Conservation (phyloP, 2,797 vertebrate genomes). For the Fundulus diaphanus region DNA sequence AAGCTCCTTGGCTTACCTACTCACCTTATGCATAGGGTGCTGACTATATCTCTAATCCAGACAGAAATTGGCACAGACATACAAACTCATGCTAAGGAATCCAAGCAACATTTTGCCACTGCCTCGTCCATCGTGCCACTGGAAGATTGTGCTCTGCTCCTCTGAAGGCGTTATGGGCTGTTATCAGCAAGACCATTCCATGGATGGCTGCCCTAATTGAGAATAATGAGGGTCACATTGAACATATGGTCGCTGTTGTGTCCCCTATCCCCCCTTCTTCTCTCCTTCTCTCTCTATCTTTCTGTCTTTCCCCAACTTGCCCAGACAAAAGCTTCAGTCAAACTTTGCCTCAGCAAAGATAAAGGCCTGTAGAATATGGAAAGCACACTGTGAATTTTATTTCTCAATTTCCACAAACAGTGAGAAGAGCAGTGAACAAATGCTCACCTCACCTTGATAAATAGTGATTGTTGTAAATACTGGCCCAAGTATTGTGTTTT, state of each 20-base stretch:
- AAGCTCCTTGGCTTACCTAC: conserved; percentile 50
- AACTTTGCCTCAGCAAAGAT: conserved; percentile 77
- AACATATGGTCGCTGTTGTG: conserved; percentile 89
- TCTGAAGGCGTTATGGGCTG: conserved; percentile 84
- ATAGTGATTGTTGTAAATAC: conserved; percentile 54
- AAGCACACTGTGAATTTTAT: conserved; percentile 72
- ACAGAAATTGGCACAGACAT: background rate
- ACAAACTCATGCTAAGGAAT: conserved; percentile 11
- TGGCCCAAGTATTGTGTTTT: conserved; percentile 74
- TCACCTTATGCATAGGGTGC: conserved; percentile 30
- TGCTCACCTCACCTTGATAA: conserved; percentile 67
- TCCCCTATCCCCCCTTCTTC: conserved; percentile 78
- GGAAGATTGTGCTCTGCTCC: conserved; percentile 74
- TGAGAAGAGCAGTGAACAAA: conserved; percentile 73
- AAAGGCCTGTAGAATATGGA: conserved; percentile 57
- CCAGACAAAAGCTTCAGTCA: conserved; percentile 79
- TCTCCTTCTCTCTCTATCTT: conserved; percentile 62
- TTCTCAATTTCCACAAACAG: conserved; percentile 61
- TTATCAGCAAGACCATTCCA: conserved; percentile 88
- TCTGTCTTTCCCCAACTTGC: conserved; percentile 58
- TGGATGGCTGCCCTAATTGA: conserved; percentile 91
- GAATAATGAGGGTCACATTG: conserved; percentile 92
- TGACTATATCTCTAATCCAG: background rate
- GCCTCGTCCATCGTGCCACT: conserved; percentile 68
- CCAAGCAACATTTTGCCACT: conserved; percentile 36